phyloP scores from a whole-genome alignment of 2,888 invertebrate genomes.

The Branchipolynoe longqiensis region DNA sequence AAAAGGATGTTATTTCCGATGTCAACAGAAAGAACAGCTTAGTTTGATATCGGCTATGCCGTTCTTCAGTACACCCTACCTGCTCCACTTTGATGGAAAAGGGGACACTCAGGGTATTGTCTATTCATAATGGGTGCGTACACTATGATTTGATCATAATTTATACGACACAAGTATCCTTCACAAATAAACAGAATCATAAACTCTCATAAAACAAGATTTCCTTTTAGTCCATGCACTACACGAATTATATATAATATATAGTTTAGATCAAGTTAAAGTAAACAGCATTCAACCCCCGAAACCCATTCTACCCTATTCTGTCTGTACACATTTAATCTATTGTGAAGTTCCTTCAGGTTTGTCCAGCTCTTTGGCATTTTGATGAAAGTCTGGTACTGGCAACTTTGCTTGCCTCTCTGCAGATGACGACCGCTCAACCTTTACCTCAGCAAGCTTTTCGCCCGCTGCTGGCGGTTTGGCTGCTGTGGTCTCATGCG shows the following conservation, averaged over 20 bases:
- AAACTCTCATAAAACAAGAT: background rate
- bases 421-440: constrained; percentile 10
- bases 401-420: constrained; percentile 62
- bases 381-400: constrained; percentile 67
- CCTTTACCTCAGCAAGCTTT: constrained; percentile 40
- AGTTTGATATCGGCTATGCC: background rate
- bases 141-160: background rate
- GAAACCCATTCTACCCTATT: background rate
- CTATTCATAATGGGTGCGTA: background rate
- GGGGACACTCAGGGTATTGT: background rate
- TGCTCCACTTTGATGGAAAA: background rate
- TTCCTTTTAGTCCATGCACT: background rate
- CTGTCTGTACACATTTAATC: background rate
- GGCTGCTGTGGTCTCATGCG: background rate
- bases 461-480: background rate
- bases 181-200: background rate
- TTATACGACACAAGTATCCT: background rate
- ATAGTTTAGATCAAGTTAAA: background rate
- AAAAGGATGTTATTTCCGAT: background rate
- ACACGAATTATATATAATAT: background rate
- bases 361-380: constrained; percentile 59
- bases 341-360: background rate
- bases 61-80: background rate
- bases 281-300: background rate
- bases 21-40: background rate